Evolutionary conservation across 2,113 vertebrate species (phyloP).

Genomic region (Deroptyus accipitrinus): DNA sequence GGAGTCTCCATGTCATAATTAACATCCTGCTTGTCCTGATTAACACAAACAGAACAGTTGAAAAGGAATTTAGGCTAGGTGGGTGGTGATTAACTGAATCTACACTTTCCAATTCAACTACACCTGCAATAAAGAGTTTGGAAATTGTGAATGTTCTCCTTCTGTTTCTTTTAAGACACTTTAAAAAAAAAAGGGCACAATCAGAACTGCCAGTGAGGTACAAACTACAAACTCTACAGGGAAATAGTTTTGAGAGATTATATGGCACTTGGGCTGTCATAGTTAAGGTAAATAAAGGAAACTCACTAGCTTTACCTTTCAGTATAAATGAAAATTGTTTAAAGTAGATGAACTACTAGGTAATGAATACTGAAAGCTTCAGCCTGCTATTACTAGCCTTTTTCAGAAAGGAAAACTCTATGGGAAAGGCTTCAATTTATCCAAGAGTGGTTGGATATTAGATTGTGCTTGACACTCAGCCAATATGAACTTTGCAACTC

Average conservation of each 20-base stretch:
- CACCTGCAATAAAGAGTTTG: background rate
- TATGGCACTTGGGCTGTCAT: background rate
- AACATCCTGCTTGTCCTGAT: background rate
- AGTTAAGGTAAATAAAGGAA: background rate
- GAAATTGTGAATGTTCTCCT: background rate
- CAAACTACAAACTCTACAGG: background rate
- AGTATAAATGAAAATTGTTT: background rate
- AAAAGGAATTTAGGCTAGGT: background rate
- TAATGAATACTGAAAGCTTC: background rate
- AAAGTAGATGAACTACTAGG: background rate
- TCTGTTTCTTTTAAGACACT: background rate
- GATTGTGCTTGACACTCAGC: background rate
- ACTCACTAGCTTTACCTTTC: background rate
- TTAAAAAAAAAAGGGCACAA: background rate
- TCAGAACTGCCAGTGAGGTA: background rate
- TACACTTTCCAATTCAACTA: background rate
- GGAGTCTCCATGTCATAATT: background rate
- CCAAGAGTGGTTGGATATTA: background rate
- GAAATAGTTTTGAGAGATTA: background rate
- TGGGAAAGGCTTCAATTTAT: background rate
- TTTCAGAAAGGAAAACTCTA: background rate
- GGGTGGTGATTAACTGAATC: background rate
- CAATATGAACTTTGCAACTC: background rate
- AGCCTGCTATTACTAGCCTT: background rate
- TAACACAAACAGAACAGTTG: background rate